These are phyloP conservation scores for Eurytoma californica DNA, from an alignment of 2,888 invertebrate genomes.

Conservation along the genomic window DNA sequence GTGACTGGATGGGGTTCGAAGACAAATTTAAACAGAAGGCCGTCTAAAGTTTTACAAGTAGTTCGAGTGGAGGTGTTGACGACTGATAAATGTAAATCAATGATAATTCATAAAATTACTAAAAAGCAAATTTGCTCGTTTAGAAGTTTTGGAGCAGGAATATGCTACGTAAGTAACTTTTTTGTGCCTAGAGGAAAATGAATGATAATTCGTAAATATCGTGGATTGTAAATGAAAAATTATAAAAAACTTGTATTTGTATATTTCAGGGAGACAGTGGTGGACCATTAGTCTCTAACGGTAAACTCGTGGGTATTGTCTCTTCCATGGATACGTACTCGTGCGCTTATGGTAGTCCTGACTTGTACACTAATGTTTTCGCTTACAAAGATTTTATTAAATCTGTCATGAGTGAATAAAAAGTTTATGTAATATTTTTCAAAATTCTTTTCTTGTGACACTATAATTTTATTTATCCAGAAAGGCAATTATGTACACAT, in stretches of 20 bases:
- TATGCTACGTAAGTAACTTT: slow-evolving; percentile 12
- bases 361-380: slow-evolving; percentile 58
- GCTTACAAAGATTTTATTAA: slow-evolving; percentile 52
- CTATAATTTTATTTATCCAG: too few species aligned
- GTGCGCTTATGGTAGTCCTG: slow-evolving; percentile 55
- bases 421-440: neutral
- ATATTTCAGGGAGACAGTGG: slow-evolving; percentile 60
- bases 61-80: neutral
- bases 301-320: slow-evolving; percentile 55
- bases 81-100: neutral
- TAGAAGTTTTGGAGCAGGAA: neutral
- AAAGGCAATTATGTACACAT: too few species aligned
- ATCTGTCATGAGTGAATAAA: neutral
- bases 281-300: slow-evolving; percentile 54
- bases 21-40: neutral
- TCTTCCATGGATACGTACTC: slow-evolving; percentile 52
- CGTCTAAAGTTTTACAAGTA: neutral
- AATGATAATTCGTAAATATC: neutral
- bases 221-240: neutral
- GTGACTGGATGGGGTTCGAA: slow-evolving; percentile 31
- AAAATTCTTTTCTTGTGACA: neutral
- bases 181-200: too few species aligned
- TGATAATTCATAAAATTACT: neutral
- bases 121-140: slow-evolving; percentile 32
- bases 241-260: neutral